phyloP scores from a whole-genome alignment of 2,888 invertebrate species.

The Metallyticus violacea region DNA sequence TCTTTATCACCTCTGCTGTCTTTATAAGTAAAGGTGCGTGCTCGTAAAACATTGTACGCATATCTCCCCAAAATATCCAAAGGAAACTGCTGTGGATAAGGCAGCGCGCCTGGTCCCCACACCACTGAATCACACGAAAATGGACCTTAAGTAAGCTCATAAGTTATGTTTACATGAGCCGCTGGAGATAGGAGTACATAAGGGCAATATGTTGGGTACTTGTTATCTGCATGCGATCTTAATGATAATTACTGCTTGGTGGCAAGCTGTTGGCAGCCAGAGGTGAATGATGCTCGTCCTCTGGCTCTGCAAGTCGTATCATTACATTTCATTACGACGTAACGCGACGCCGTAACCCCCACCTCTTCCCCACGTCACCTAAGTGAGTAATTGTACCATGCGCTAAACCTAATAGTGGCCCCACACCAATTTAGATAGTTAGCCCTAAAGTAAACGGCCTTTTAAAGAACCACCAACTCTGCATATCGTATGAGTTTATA shows the following conservation, averaged over 20 bases:
- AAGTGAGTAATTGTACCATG: neutral
- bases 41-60: neutral
- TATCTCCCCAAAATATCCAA: neutral
- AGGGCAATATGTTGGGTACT: neutral
- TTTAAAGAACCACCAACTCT: no score
- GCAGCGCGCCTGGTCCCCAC: neutral
- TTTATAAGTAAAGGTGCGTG: neutral
- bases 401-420: neutral
- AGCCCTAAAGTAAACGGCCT: neutral
- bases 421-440: neutral
- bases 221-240: conserved; percentile 4
- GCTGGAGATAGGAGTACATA: neutral
- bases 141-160: neutral
- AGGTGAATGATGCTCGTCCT: neutral
- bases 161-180: neutral
- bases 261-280: neutral
- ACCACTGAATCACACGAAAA: neutral
- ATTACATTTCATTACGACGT: conserved; percentile 1
- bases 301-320: neutral
- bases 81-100: neutral
- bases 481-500: neutral
- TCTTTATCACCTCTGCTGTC: neutral
- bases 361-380: no score
- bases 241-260: neutral
- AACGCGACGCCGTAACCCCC: neutral